A percentile compares a stretch with the other conserved stretches of the same genome.
Conservation (phyloP, 1,140 invertebrate genomes). For the Cyphomyrmex costatus region DNA sequence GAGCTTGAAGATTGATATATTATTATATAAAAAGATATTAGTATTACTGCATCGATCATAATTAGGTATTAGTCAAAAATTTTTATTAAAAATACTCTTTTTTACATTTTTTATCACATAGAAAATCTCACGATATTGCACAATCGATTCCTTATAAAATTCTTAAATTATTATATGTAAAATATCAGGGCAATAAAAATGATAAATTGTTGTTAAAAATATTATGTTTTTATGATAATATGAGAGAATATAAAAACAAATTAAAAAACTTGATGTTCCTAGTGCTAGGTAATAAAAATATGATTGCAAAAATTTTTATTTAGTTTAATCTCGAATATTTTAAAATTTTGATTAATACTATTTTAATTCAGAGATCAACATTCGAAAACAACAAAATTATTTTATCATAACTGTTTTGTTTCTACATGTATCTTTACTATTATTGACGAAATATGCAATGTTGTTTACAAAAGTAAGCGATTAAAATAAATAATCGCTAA, state of each 20-base stretch:
- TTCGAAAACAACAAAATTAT: background rate
- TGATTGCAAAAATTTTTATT: background rate
- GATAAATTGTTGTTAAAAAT: background rate
- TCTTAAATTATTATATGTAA: background rate
- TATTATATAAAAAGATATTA: constrained; percentile 26
- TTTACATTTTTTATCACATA: background rate
- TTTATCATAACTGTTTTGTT: background rate
- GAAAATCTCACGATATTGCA: background rate
- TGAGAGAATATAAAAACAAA: background rate
- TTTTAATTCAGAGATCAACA: background rate
- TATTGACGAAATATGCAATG: background rate
- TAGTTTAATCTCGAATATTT: constrained; percentile 14
- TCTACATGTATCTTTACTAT: background rate
- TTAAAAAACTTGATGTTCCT: background rate
- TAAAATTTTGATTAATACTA: background rate
- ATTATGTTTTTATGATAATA: background rate
- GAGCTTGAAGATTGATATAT: constrained; percentile 65
- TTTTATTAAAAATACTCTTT: background rate
- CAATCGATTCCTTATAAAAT: background rate
- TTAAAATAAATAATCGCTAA: background rate
- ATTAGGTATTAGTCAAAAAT: background rate
- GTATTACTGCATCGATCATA: background rate
- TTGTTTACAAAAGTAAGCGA: background rate
- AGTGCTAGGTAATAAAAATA: background rate
- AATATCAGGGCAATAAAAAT: background rate